Base-by-base conservation (phyloP, 1,140 invertebrate genomes). In the Danaus plexippus region DNA sequence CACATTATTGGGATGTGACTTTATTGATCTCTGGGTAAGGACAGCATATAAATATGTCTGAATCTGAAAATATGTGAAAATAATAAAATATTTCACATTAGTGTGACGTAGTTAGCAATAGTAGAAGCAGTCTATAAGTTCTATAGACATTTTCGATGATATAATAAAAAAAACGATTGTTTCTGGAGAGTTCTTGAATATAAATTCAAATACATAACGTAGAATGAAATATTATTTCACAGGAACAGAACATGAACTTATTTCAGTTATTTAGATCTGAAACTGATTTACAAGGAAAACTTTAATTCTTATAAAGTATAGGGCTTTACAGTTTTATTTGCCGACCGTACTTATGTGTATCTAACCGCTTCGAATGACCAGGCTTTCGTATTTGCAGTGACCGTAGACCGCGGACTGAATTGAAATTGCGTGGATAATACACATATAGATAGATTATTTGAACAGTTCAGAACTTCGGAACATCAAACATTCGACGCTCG, bases 381-480 rank as follows among this genome's bases (percentile, higher is more conserved):
- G 49, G 45, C 53, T 43, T 61, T 46, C 58, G 48, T 64, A 57
- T 62, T 54, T 47, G 61, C 55, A 46, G 52, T 47, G 49, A 54
- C 15, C 52, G 15, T 15, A 15, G 61, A 64, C 65, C 67, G 62
- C 71, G 52, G 13, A 32, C 40, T 58, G 59, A 54, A 73, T 67
- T 69, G 64, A 69, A 68, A 72, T 72, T 72, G 63, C 71, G 54
- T 56, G 54, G 52, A 56, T 73, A 71, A 68, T 67, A 57, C 58
- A 42, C 47, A 40, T 11, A 50, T 47, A 41, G 52, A 49, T 45
- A 15, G 15, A 15, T 15, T 15, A 15, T 15, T 15, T 15, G 15
- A 15, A 15, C 15, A 15, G 15, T 15, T 3, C 15, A 15, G 15
- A 15, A 15, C 15, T 15, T 15, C 15, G 15, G 15, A 15, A 15